Percentiles rank a stretch among this genome's conserved stretches.
These are phyloP conservation scores for Andrena cerasifolii DNA, from an alignment of 1,140 invertebrate genomes.

Conservation along the genomic window DNA sequence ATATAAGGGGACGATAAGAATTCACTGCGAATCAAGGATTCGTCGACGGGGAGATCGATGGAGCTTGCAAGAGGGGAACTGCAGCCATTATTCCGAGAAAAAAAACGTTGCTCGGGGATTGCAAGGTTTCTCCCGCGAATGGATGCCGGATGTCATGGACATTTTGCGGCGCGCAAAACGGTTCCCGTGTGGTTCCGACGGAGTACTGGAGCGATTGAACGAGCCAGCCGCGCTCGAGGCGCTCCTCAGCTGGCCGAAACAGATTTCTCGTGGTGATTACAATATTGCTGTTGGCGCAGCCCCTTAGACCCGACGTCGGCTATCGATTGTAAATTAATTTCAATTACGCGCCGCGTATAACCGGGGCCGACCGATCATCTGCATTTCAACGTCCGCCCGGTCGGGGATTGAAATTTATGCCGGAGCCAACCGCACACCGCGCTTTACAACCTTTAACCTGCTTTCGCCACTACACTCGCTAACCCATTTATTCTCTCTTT, in stretches of 20 bases:
- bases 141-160: constrained; percentile 11
- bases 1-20: no score
- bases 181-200: constrained; percentile 17
- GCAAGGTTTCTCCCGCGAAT: neutral
- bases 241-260: constrained; percentile 9
- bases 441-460: constrained; percentile 10
- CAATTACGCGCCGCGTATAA: constrained; percentile 11
- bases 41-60: neutral
- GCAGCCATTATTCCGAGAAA: neutral
- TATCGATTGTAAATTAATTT: constrained; percentile 49
- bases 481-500: neutral
- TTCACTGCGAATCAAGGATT: no score
- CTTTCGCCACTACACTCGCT: neutral
- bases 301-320: neutral
- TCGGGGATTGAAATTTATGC: constrained; percentile 4
- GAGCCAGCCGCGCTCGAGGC: constrained; percentile 3
- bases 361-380: neutral
- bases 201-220: neutral
- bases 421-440: neutral
- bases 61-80: neutral
- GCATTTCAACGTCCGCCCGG: neutral
- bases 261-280: constrained; percentile 34
- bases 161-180: constrained; percentile 16
- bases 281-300: constrained; percentile 13
- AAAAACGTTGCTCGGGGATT: neutral